Evolutionary conservation across 2,797 vertebrate species (phyloP).

Genomic region (Cottoperca gobio): DNA sequence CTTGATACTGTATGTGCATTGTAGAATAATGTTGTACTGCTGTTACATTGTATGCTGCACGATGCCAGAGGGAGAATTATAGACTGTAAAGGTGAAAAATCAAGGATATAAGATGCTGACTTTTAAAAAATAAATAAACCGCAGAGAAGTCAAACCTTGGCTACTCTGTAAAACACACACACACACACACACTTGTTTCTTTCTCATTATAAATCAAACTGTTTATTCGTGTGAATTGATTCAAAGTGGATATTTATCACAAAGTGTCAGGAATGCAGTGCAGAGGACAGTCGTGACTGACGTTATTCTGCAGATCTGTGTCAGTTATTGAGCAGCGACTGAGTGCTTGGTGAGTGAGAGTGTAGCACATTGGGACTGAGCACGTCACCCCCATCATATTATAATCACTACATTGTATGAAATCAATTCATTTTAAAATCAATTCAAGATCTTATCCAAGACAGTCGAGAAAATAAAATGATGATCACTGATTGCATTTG

Average conservation of each 20-base stretch:
- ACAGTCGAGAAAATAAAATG: background rate
- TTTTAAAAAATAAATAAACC: conserved; percentile 41
- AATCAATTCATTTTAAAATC: conserved; percentile 12
- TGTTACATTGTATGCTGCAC: background rate
- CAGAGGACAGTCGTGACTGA: conserved; percentile 12
- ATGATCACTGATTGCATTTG: background rate
- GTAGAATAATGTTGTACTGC: background rate
- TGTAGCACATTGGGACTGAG: background rate
- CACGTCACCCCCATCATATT: background rate
- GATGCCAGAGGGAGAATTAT: background rate
- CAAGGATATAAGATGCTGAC: background rate
- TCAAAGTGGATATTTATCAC: conserved; percentile 21
- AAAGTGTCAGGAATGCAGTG: conserved; percentile 30
- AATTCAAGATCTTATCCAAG: conserved; percentile 16
- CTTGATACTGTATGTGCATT: background rate
- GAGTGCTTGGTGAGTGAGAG: background rate
- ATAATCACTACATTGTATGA: background rate
- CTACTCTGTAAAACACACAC: background rate
- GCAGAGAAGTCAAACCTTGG: background rate
- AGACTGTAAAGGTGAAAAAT: conserved; percentile 8
- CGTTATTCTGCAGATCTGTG: background rate
- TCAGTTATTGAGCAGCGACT: conserved; percentile 18
- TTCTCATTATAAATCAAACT: conserved; percentile 40
- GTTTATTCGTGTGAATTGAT: conserved; percentile 63
- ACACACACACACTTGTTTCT: conserved; percentile 4